Percentiles rank a stretch among this genome's conserved stretches.
Conservation (phyloP, 2,113 vertebrate species). For the Leuciscus idus region DNA sequence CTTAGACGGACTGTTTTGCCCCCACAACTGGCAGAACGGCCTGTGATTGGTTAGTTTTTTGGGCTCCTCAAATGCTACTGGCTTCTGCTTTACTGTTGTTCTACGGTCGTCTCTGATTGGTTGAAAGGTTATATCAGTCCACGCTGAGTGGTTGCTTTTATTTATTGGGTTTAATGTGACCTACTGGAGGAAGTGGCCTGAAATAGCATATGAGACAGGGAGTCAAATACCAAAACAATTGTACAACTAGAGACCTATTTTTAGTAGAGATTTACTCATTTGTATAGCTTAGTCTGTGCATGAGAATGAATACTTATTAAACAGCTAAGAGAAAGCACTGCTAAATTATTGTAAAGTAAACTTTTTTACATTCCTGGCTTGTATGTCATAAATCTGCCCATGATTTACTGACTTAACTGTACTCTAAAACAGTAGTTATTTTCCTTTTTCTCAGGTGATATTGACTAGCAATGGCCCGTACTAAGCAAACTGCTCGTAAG, state of each 20-base stretch:
- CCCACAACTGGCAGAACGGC: neutral
- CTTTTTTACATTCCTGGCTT: neutral
- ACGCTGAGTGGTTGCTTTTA: slow-evolving; percentile 28
- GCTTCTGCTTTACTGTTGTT: neutral
- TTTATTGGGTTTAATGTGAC: slow-evolving; percentile 36
- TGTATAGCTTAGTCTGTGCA: neutral
- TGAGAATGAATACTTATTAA: neutral
- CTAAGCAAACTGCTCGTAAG: slow-evolving; percentile 90
- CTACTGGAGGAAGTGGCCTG: slow-evolving; percentile 30
- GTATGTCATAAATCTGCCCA: neutral
- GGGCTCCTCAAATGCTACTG: slow-evolving; percentile 52
- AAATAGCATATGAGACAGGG: slow-evolving; percentile 41
- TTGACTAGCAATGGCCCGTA: slow-evolving; percentile 83
- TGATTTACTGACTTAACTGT: slow-evolving; percentile 49
- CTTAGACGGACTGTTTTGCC: slow-evolving; percentile 54
- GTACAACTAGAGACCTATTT: slow-evolving; percentile 16
- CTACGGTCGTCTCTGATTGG: slow-evolving; percentile 55
- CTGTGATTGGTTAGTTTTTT: slow-evolving; percentile 55
- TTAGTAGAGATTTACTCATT: slow-evolving; percentile 4
- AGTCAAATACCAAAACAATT: slow-evolving; percentile 34
- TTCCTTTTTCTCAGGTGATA: slow-evolving; percentile 61
- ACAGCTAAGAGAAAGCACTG: neutral
- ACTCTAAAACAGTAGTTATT: neutral
- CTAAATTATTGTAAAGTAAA: neutral
- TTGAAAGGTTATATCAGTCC: neutral